These are phyloP conservation scores for Cacoxenus indagator DNA, from an alignment of 2,888 invertebrate species.

Conservation along the genomic window DNA sequence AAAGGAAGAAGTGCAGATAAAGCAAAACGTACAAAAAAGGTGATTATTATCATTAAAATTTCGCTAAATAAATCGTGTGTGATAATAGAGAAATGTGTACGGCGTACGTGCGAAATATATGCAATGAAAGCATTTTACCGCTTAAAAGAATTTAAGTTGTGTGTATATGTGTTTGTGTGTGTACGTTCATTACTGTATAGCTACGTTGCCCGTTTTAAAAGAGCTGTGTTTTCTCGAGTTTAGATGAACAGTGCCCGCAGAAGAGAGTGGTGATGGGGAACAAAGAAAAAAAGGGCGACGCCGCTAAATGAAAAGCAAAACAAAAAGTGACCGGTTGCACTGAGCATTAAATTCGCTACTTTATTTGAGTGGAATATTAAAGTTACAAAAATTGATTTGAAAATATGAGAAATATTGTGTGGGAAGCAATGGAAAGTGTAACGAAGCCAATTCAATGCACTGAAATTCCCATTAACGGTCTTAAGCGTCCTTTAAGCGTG, in stretches of 20 bases:
- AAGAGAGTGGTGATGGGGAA: slow-evolving; percentile 38
- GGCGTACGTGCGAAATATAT: slow-evolving; percentile 33
- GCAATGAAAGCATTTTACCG: slow-evolving; percentile 28
- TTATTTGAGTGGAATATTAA: background rate
- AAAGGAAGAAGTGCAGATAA: background rate
- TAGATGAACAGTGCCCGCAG: slow-evolving; percentile 37
- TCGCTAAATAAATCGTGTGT: background rate
- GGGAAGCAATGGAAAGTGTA: too few species aligned
- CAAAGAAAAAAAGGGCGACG: slow-evolving; percentile 55
- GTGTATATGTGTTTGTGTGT: slow-evolving; percentile 27
- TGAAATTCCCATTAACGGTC: background rate
- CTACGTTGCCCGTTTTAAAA: background rate
- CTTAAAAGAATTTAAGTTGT: slow-evolving; percentile 36
- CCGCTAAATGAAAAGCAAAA: slow-evolving; percentile 39
- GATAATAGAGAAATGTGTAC: slow-evolving; percentile 10
- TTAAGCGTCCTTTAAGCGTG: background rate
- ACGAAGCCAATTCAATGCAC: too few species aligned
- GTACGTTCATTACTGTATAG: slow-evolving; percentile 20
- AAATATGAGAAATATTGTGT: background rate
- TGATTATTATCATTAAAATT: slow-evolving; percentile 15
- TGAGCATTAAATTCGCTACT: slow-evolving; percentile 3
- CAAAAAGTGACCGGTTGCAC: slow-evolving; percentile 27
- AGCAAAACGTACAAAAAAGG: slow-evolving; percentile 8
- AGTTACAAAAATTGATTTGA: background rate
- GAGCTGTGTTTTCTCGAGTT: too few species aligned